Percentiles rank a stretch among this genome's conserved stretches.
phyloP scores from a whole-genome alignment of 2,888 invertebrate genomes.

The Dasysyrphus tricinctus region DNA sequence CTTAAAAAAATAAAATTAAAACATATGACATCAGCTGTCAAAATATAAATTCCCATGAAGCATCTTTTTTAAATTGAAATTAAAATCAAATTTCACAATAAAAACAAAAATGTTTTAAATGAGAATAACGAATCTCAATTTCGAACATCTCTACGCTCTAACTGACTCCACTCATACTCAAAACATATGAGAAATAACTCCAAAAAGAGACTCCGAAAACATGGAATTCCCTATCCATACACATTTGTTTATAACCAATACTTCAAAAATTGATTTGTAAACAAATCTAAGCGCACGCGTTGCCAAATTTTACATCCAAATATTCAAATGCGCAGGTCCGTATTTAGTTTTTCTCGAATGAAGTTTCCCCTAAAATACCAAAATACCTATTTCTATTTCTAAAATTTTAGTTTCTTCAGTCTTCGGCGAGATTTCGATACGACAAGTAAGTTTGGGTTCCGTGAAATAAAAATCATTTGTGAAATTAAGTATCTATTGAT shows the following conservation, averaged over 20 bases:
- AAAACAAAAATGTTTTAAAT: background rate
- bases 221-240: constrained; percentile 19
- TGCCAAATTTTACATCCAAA: background rate
- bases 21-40: background rate
- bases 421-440: constrained; percentile 70
- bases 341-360: constrained; percentile 16
- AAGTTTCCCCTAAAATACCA: constrained; percentile 19
- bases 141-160: background rate
- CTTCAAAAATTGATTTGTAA: constrained; percentile 10
- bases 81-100: background rate
- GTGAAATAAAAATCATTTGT: background rate
- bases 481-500: constrained; percentile 36
- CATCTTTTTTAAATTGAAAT: constrained; percentile 11
- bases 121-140: background rate
- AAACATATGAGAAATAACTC: background rate
- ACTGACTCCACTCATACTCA: constrained; percentile 5
- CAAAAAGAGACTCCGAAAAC: constrained; percentile 27
- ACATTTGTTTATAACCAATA: constrained; percentile 33
- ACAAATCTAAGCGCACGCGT: constrained; percentile 17
- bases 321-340: constrained; percentile 6
- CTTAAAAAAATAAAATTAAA: background rate
- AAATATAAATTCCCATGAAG: constrained; percentile 16
- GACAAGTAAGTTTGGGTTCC: constrained; percentile 66
- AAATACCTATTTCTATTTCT: constrained; percentile 36
- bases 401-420: constrained; percentile 37